phyloP scores from a whole-genome alignment of 2,113 vertebrate genomes.

The Gambusia affinis region DNA sequence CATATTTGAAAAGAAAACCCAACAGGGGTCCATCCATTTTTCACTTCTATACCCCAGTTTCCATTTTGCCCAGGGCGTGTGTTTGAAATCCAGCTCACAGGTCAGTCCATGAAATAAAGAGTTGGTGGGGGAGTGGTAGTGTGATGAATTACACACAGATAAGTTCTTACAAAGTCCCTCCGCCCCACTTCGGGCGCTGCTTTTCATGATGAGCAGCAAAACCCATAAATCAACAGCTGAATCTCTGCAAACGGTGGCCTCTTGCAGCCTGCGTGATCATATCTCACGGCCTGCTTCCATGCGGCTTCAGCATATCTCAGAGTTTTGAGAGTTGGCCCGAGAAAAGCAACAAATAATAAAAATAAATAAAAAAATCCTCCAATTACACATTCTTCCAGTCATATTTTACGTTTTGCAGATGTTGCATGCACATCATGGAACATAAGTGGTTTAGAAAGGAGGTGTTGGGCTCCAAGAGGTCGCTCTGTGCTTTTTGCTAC shows the following conservation, averaged over 20 bases:
- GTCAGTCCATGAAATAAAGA: conserved; percentile 24
- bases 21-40: conserved; percentile 1
- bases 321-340: conserved; percentile 6
- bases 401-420: conserved; percentile 30
- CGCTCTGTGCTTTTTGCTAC: conserved; percentile 46
- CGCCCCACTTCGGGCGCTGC: conserved; percentile 31
- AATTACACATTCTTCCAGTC: neutral
- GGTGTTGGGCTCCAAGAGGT: conserved; percentile 9
- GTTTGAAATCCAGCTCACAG: conserved; percentile 56
- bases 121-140: conserved; percentile 30
- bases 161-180: conserved; percentile 71
- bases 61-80: conserved; percentile 27
- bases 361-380: conserved; percentile 6
- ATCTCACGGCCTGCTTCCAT: conserved; percentile 36
- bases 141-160: conserved; percentile 78
- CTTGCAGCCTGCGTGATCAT: conserved; percentile 24
- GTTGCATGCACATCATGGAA: conserved; percentile 39
- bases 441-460: conserved; percentile 55
- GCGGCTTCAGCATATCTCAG: conserved; percentile 33
- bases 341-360: conserved; percentile 9
- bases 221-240: conserved; percentile 75
- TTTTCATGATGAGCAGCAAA: conserved; percentile 52
- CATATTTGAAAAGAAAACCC: neutral
- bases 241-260: conserved; percentile 14
- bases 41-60: conserved; percentile 3